A percentile compares a stretch with the other conserved stretches of the same genome.
Evolutionary conservation across 2,888 invertebrate genomes (phyloP).

Genomic region (Drosophila leonis): DNA sequence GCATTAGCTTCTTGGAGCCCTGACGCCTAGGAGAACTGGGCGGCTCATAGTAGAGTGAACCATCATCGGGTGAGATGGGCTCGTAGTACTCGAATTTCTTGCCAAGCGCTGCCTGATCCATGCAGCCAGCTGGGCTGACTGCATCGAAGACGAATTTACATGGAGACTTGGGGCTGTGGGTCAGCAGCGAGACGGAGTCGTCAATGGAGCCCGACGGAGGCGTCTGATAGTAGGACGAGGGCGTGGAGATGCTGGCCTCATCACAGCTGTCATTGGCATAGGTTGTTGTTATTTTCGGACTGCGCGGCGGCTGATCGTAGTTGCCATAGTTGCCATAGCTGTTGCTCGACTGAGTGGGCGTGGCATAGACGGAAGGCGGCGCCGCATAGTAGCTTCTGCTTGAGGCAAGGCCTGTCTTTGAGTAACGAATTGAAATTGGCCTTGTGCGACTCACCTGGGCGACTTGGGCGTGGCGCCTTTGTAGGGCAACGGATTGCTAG

Average conservation of each 20-base stretch:
- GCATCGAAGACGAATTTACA: constrained; percentile 88
- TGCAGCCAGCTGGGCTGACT: constrained; percentile 81
- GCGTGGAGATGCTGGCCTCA: constrained; percentile 72
- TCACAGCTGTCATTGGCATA: constrained; percentile 83
- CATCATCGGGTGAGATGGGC: constrained; percentile 83
- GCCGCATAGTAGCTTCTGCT: constrained; percentile 55
- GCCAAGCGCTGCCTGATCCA: constrained; percentile 53
- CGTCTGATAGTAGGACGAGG: constrained; percentile 83
- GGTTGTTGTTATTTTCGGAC: constrained; percentile 85
- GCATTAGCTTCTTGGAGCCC: constrained; percentile 70
- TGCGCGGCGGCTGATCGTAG: constrained; percentile 82
- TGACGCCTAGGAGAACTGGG: constrained; percentile 73
- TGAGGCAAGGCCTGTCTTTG: background rate
- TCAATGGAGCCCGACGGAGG: constrained; percentile 82
- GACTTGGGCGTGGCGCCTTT: constrained; percentile 83
- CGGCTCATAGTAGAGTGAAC: constrained; percentile 70
- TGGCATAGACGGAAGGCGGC: constrained; percentile 60
- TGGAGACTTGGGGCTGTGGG: constrained; percentile 87
- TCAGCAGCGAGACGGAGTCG: constrained; percentile 71
- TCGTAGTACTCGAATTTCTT: constrained; percentile 85
- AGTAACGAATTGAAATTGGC: background rate
- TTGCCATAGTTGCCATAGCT: constrained; percentile 51
- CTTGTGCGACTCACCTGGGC: constrained; percentile 77
- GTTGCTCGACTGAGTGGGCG: constrained; percentile 45
- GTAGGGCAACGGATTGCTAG: constrained; percentile 80